These are phyloP conservation scores for Aphis craccivora DNA, from an alignment of 1,140 invertebrate genomes.

Conservation along the genomic window DNA sequence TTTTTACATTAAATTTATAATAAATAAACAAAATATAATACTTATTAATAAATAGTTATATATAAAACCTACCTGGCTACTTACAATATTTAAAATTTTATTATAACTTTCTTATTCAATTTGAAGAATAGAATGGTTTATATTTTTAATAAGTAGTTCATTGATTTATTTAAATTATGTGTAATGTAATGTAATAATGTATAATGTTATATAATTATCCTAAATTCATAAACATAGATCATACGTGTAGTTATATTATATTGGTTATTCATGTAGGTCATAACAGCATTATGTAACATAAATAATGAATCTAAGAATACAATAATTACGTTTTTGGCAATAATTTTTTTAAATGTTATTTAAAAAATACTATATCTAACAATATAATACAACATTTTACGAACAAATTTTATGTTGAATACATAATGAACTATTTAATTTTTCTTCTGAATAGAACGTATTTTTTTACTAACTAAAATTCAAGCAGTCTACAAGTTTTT, in stretches of 20 bases:
- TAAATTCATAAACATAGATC: not conserved
- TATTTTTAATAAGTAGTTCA: not conserved
- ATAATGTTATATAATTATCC: not conserved
- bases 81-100: not conserved
- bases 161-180: not conserved
- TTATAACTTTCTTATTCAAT: not conserved
- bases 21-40: not conserved
- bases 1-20: not conserved
- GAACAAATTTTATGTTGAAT: not conserved
- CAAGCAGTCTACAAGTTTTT: not conserved
- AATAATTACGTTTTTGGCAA: conserved; percentile 11
- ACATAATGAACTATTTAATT: conserved; percentile 16
- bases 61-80: not conserved
- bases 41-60: not conserved
- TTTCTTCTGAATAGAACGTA: not conserved
- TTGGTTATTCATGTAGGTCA: not conserved
- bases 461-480: not conserved
- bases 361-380: not conserved
- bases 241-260: not conserved
- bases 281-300: not conserved
- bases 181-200: not conserved
- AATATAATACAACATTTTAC: not conserved
- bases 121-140: not conserved
- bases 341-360: not conserved
- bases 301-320: not conserved